phyloP scores from a whole-genome alignment of 2,113 vertebrate genomes.

The Odontesthes bonariensis region DNA sequence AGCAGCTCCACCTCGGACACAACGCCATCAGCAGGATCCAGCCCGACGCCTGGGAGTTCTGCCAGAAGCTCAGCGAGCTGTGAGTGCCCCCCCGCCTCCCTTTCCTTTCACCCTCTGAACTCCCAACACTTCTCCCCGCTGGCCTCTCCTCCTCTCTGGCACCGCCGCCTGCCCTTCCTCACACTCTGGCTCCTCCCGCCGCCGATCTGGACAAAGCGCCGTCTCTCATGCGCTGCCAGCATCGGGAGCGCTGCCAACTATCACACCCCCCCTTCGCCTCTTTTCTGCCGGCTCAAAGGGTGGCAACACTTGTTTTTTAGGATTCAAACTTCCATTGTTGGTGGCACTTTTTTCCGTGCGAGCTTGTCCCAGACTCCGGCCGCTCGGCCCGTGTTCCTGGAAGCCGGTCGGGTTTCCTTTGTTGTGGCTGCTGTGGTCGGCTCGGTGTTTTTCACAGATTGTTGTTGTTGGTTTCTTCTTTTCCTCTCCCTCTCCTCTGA shows the following conservation, averaged over 20 bases:
- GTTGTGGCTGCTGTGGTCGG: conserved; percentile 62
- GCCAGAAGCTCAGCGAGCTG: conserved; percentile 97
- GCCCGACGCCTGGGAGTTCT: conserved; percentile 96
- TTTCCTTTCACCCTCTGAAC: conserved; percentile 76
- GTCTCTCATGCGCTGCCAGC: conserved; percentile 56
- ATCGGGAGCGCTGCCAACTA: conserved; percentile 60
- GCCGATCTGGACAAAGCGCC: conserved; percentile 40
- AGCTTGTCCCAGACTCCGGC: not conserved
- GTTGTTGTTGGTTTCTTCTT: conserved; percentile 17
- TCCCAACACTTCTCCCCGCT: conserved; percentile 82
- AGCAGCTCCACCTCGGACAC: conserved; percentile 95
- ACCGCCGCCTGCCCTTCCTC: conserved; percentile 61
- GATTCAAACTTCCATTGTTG: not conserved
- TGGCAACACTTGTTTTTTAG: too few relatives aligned
- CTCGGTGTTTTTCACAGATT: conserved; percentile 37
- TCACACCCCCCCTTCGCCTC: conserved; percentile 43
- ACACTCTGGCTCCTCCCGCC: conserved; percentile 51
- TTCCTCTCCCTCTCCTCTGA: not conserved
- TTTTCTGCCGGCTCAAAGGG: conserved; percentile 48
- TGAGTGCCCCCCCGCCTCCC: conserved; percentile 81
- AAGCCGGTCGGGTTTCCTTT: conserved; percentile 56
- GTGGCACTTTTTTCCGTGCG: conserved; percentile 9
- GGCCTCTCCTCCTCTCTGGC: conserved; percentile 48
- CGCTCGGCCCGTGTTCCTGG: conserved; percentile 21
- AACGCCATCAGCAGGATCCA: conserved; percentile 94